Percentiles rank a stretch among this genome's conserved stretches.
Evolutionary conservation across 2,113 vertebrate species (phyloP).

Genomic region (Halcyon senegalensis): DNA sequence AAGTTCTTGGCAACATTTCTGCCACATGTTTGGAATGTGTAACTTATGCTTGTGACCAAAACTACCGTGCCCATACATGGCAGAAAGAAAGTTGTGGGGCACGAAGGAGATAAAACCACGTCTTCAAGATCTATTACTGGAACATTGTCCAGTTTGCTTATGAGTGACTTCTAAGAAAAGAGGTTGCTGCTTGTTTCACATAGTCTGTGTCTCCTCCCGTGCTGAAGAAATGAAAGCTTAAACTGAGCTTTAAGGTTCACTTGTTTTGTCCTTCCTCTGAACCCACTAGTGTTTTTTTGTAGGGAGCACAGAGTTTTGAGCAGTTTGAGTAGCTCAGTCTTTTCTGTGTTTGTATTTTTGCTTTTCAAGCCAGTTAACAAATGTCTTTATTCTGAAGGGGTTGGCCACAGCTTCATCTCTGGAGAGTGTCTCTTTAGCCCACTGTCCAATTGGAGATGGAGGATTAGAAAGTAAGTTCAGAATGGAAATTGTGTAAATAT

Average conservation of each 20-base stretch:
- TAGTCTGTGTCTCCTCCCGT: neutral
- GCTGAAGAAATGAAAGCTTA: neutral
- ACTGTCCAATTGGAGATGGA: slow-evolving; percentile 89
- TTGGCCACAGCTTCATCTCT: slow-evolving; percentile 83
- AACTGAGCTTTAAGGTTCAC: neutral
- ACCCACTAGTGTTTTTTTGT: neutral
- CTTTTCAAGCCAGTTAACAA: neutral
- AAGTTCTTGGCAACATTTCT: neutral
- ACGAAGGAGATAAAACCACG: neutral
- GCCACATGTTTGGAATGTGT: rapidly evolving
- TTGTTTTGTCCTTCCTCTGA: neutral
- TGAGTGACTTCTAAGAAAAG: neutral
- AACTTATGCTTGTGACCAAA: neutral
- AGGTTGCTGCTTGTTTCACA: neutral
- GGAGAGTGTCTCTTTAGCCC: slow-evolving; percentile 87
- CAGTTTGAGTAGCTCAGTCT: neutral
- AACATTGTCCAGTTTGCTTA: rapidly evolving
- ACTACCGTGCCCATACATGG: neutral
- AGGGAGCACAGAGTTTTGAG: neutral
- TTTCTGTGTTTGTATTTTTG: neutral
- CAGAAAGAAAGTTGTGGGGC: neutral
- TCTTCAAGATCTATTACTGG: neutral
- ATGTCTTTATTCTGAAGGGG: slow-evolving; percentile 76
- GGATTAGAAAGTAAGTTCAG: slow-evolving; percentile 89
- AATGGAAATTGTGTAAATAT: neutral